Conservation (phyloP, 2,797 vertebrate genomes). For the Mus spretus region DNA sequence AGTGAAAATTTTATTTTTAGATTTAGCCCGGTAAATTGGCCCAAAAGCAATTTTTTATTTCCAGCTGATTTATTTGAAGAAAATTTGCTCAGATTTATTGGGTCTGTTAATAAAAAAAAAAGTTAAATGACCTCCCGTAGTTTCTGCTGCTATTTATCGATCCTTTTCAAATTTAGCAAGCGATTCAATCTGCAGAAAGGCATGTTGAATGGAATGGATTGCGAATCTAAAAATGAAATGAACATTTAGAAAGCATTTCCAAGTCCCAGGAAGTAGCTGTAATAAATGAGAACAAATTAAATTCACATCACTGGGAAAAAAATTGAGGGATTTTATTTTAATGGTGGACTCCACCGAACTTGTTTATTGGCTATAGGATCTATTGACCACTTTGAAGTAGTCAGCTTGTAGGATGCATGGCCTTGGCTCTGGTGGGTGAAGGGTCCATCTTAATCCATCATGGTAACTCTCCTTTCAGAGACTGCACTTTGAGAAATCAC, state of each 20-base stretch:
- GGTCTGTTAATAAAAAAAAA: conserved; percentile 67
- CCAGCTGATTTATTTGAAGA: conserved; percentile 83
- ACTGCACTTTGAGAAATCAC: conserved; percentile 38
- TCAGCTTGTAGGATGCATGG: background rate
- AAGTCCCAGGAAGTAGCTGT: conserved; percentile 79
- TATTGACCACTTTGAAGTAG: conserved; percentile 49
- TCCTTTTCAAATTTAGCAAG: conserved; percentile 78
- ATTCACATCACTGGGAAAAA: conserved; percentile 70
- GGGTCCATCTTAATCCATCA: conserved; percentile 5
- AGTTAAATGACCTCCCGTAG: conserved; percentile 77
- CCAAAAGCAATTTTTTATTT: conserved; percentile 79
- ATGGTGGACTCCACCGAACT: conserved; percentile 58
- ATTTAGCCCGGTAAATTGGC: conserved; percentile 79
- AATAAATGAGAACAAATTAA: conserved; percentile 82
- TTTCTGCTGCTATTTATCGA: conserved; percentile 80
- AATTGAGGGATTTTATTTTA: conserved; percentile 78
- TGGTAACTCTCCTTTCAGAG: background rate
- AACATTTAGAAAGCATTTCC: conserved; percentile 84
- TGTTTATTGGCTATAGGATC: conserved; percentile 33
- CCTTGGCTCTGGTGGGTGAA: background rate
- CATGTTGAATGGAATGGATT: conserved; percentile 74
- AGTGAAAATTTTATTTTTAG: conserved; percentile 83
- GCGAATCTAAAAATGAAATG: conserved; percentile 78
- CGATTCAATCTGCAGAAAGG: conserved; percentile 77
- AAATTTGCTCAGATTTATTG: conserved; percentile 84